Conservation (phyloP, 2,797 vertebrate species). For the Mionectes olivaceus region DNA sequence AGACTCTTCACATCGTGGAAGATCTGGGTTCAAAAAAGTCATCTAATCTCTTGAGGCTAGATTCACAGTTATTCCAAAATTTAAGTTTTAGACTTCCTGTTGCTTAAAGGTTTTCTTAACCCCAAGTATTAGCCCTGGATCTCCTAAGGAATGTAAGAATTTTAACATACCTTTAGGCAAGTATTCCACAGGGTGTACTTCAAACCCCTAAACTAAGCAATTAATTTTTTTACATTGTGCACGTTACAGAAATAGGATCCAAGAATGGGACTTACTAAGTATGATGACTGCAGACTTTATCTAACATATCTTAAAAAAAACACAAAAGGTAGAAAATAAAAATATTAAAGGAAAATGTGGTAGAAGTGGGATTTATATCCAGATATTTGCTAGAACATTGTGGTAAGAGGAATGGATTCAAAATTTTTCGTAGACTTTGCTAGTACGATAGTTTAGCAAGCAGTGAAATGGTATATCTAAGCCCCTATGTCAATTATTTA, state of each 20-base stretch:
- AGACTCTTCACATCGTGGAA: neutral
- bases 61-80: neutral
- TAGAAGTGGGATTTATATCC: neutral
- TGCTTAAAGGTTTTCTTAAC: neutral
- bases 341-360: neutral
- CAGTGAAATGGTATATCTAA: neutral
- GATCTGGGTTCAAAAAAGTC: neutral
- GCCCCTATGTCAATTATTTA: neutral
- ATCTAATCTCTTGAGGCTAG: neutral
- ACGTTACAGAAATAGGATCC: neutral
- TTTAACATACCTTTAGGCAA: slow-evolving; percentile 9
- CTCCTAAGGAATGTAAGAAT: neutral
- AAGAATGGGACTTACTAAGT: neutral
- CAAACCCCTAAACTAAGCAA: neutral
- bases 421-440: neutral
- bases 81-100: neutral
- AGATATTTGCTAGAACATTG: neutral
- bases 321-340: neutral
- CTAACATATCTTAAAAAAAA: neutral
- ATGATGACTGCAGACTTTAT: neutral
- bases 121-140: neutral
- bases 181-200: neutral
- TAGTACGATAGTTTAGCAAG: neutral
- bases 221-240: neutral
- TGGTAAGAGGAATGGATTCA: neutral